A percentile compares a stretch with the other conserved stretches of the same genome.
phyloP scores from a whole-genome alignment of 2,888 invertebrate genomes.

The Cheilosia pagana region DNA sequence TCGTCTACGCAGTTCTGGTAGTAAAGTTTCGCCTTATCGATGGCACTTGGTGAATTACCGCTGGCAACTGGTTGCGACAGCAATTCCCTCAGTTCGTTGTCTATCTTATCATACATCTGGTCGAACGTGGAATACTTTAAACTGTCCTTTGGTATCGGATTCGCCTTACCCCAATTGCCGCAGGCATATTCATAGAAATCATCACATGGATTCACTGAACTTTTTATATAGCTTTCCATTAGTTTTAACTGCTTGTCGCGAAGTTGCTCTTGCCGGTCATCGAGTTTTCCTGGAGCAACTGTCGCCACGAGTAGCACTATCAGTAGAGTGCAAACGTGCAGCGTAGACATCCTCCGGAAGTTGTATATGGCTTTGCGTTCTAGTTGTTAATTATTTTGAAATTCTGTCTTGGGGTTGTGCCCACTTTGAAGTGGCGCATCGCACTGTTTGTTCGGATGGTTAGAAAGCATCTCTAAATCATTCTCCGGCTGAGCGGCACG shows the following conservation, averaged over 20 bases:
- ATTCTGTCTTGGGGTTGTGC: too few species aligned
- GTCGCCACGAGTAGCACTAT: too few species aligned
- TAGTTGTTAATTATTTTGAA: too few species aligned
- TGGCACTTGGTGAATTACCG: conserved; percentile 27
- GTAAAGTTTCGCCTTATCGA: conserved; percentile 62
- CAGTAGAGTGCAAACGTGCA: not conserved
- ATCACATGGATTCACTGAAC: conserved; percentile 61
- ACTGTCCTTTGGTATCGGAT: conserved; percentile 61
- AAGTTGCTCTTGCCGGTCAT: conserved; percentile 14
- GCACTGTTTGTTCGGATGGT: too few species aligned
- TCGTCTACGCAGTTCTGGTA: conserved; percentile 52
- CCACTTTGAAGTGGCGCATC: too few species aligned
- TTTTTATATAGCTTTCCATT: conserved; percentile 60
- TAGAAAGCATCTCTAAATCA: too few species aligned
- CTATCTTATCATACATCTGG: conserved; percentile 35
- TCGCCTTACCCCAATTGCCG: conserved; percentile 67
- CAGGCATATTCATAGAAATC: conserved; percentile 73
- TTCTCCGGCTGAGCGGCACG: too few species aligned
- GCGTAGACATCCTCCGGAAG: too few species aligned
- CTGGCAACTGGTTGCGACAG: conserved; percentile 30
- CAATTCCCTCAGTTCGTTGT: conserved; percentile 29
- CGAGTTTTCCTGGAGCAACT: conserved; percentile 13
- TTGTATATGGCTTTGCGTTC: too few species aligned
- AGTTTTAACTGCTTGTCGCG: conserved; percentile 32
- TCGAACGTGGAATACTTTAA: conserved; percentile 46